Conservation (phyloP, 2,113 vertebrate species). For the Ranitomeya variabilis region DNA sequence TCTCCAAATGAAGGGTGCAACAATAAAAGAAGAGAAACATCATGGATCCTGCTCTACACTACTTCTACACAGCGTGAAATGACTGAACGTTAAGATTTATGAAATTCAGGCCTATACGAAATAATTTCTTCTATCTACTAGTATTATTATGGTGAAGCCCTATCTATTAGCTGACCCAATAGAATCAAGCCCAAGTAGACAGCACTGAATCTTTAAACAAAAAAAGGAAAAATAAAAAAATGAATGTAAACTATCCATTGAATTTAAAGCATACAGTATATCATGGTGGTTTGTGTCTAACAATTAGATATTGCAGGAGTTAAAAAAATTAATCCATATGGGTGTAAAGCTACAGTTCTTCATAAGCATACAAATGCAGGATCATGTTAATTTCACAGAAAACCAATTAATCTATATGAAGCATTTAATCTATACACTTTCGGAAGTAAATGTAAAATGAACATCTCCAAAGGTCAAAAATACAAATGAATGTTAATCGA, state of each 20-base stretch:
- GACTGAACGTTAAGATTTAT: too few species aligned
- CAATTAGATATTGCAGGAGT: too few species aligned
- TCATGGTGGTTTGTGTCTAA: background rate
- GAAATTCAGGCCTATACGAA: background rate
- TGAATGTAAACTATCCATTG: too few species aligned
- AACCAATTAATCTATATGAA: background rate
- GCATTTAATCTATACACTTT: background rate
- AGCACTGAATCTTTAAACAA: background rate
- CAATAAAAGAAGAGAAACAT: background rate
- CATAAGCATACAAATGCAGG: background rate
- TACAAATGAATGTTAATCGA: background rate
- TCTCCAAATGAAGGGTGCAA: background rate
- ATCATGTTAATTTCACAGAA: background rate
- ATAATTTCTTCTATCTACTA: background rate
- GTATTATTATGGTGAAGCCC: background rate
- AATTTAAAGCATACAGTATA: background rate
- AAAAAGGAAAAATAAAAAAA: background rate
- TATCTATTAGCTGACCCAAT: background rate
- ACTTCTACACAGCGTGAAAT: background rate
- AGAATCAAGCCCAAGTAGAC: background rate
- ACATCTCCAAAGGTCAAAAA: background rate
- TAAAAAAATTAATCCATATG: too few species aligned
- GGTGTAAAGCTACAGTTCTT: too few species aligned
- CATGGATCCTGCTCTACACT: background rate
- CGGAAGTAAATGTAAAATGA: background rate